Evolutionary conservation across 2,888 invertebrate species (phyloP), one percentile per base, ranked within the genome.

Genomic region (Sphaerophoria taeniata): DNA sequence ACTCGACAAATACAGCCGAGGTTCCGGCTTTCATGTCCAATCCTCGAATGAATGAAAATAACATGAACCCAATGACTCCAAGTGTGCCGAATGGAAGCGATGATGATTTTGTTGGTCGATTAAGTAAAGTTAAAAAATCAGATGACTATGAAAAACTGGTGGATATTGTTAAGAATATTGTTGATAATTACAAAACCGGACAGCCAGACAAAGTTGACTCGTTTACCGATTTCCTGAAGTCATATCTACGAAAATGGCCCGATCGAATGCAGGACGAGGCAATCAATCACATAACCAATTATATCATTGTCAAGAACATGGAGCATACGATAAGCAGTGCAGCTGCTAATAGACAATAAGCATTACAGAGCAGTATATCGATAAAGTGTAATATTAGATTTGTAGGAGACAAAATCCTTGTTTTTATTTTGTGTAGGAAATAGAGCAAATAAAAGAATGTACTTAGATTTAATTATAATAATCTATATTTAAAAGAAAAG

Each of bases 111-210:
- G 81, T 82, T 24, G 86, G 82, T 61, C 77, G 86, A 73, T 53
- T 82, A 55, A 78, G 76, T 78, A 86, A 86, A 82, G 74, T 79
- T 16, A 90, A 90, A 78, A 90, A 90, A 80, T 89, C 90, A 71
- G 91, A 91, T 87, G 91, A 91, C 87, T 91, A 91, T 63, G 91
- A 91, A 56, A 91, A 91, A 76, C 90, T 91, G 69, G 91, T 91
- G 61, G 91, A 91, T 84, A 91, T 91, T 88, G 91, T 91, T n/a
- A 91, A 91, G 87, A 91, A 91, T 80, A 91, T 91, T 87, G 91
- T 91, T 56, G 91, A 91, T 87, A 91, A 90, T 73, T 91, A 91
- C 76, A 91, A 91, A 88, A 89, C 87, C 60, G 85, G 85, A 6
- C 90, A 91, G 12, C 91, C 91, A 9, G 91, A 91, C 51, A 91